Percentiles rank a stretch among this genome's conserved stretches.
phyloP scores from a whole-genome alignment of 2,888 invertebrate species.

The Resseliella maxima region DNA sequence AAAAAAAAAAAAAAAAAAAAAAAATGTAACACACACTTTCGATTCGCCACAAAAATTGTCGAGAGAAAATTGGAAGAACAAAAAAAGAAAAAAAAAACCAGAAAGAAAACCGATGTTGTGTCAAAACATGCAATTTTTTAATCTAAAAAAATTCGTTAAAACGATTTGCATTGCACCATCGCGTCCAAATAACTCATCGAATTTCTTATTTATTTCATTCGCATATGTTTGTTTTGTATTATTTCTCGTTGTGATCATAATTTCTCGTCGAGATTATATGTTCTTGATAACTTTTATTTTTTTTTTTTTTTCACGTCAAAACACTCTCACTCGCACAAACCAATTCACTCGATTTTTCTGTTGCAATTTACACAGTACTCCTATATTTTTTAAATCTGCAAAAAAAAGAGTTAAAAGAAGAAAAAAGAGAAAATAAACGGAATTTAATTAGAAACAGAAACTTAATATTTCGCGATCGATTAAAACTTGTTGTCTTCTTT shows the following conservation, averaged over 20 bases:
- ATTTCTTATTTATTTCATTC: conserved; percentile 19
- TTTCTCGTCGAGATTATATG: not conserved
- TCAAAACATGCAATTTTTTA: not conserved
- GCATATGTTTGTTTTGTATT: not conserved
- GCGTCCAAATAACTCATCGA: not conserved
- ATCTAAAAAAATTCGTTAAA: not conserved
- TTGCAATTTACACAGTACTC: conserved; percentile 33
- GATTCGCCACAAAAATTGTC: too few species aligned
- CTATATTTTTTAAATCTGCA: conserved; percentile 37
- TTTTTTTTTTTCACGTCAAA: conserved; percentile 42
- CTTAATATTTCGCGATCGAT: not conserved
- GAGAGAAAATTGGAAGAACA: not conserved
- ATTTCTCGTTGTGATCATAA: not conserved
- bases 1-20: not conserved
- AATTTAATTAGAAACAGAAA: conserved; percentile 66
- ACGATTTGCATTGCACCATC: not conserved
- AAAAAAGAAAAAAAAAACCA: not conserved
- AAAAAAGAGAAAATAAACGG: not conserved
- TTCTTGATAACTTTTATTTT: conserved; percentile 14
- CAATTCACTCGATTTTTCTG: conserved; percentile 47
- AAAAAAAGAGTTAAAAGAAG: conserved; percentile 3
- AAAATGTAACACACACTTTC: not conserved
- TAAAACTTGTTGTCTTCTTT: not conserved
- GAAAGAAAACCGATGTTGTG: not conserved
- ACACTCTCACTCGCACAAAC: conserved; percentile 53